A percentile compares a stretch with the other conserved stretches of the same genome.
phyloP scores from a whole-genome alignment of 2,888 invertebrate genomes.

The Ophraella communa region DNA sequence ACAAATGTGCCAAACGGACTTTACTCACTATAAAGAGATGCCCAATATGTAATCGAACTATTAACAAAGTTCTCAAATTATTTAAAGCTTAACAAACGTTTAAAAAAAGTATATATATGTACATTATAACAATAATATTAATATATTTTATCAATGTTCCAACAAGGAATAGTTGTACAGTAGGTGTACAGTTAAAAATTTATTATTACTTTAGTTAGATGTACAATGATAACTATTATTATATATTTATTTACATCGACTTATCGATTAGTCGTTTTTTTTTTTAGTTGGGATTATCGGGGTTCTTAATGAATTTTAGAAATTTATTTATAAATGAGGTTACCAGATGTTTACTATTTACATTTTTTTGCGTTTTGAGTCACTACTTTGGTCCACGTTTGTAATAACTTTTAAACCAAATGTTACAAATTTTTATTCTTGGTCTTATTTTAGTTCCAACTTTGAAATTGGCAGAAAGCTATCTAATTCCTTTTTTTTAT shows the following conservation, averaged over 20 bases:
- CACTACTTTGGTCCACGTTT: background rate
- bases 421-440: too few species aligned
- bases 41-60: slow-evolving; percentile 73
- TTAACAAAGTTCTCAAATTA: slow-evolving; percentile 70
- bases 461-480: too few species aligned
- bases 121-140: too few species aligned
- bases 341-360: too few species aligned
- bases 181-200: slow-evolving; percentile 21
- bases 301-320: slow-evolving; percentile 9
- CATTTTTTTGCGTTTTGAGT: too few species aligned
- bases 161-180: background rate
- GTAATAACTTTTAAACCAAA: background rate
- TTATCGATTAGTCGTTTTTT: slow-evolving; percentile 11
- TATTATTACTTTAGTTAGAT: background rate
- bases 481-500: too few species aligned
- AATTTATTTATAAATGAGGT: slow-evolving; percentile 7
- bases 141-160: background rate
- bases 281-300: slow-evolving; percentile 9
- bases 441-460: too few species aligned
- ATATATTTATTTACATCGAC: background rate
- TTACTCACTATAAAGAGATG: slow-evolving; percentile 70
- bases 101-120: too few species aligned
- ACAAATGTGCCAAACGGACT: slow-evolving; percentile 71
- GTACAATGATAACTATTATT: background rate
- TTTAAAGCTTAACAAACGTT: slow-evolving; percentile 52